Conservation (phyloP, 1,140 invertebrate species). For the Camponotus vicinus region DNA sequence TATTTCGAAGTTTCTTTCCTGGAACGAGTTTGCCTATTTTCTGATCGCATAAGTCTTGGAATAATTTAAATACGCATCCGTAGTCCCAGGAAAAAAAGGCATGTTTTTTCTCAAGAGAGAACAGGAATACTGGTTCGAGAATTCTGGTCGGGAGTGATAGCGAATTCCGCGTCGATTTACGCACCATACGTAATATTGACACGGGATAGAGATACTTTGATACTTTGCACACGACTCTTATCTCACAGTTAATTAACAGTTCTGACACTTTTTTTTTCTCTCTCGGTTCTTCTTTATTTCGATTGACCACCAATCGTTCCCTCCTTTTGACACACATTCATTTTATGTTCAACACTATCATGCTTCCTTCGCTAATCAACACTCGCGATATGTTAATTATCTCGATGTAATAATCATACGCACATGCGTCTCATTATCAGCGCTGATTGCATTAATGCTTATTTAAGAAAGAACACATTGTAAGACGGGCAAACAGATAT, state of each 20-base stretch:
- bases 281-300: background rate
- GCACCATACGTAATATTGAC: background rate
- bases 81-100: background rate
- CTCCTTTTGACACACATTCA: background rate
- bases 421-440: background rate
- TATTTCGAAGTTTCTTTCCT: background rate
- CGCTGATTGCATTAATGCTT: background rate
- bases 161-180: background rate
- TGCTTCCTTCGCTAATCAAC: background rate
- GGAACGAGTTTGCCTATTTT: conserved; percentile 12
- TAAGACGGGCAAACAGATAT: background rate
- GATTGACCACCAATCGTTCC: background rate
- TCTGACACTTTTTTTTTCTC: background rate
- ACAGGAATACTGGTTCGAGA: background rate
- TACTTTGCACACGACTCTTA: background rate
- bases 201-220: background rate
- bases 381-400: conserved; percentile 1
- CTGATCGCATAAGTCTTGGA: background rate
- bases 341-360: background rate
- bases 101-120: background rate
- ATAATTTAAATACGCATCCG: background rate
- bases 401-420: conserved; percentile 25
- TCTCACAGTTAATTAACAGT: background rate
- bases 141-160: background rate
- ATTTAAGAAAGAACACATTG: background rate